Conservation (phyloP, 2,797 vertebrate species). For the Phyllotis vaccarum region DNA sequence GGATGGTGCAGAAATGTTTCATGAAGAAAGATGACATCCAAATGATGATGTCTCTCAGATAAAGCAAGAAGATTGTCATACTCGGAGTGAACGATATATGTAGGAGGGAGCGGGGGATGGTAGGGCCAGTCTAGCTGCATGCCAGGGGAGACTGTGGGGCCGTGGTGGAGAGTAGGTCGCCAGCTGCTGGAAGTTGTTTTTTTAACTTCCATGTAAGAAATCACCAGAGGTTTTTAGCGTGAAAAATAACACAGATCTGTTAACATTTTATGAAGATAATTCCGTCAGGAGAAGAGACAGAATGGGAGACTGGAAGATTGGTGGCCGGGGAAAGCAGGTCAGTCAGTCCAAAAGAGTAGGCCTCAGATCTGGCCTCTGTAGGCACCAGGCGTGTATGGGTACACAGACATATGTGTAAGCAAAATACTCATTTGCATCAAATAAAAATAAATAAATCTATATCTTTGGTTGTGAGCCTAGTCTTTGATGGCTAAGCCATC, state of each 20-base stretch:
- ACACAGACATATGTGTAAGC: neutral
- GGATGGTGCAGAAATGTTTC: neutral
- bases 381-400: neutral
- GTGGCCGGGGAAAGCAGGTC: neutral
- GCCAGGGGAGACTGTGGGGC: neutral
- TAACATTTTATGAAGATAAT: constrained; percentile 21
- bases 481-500: too few relatives aligned
- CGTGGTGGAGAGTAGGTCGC: neutral
- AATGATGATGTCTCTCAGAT: neutral
- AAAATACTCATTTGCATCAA: neutral
- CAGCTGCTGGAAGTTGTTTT: neutral
- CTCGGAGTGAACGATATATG: too few relatives aligned
- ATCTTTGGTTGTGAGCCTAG: too few relatives aligned
- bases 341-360: too few relatives aligned
- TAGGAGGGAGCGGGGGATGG: neutral
- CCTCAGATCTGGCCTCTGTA: neutral
- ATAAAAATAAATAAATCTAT: neutral
- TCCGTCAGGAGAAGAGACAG: neutral
- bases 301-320: neutral
- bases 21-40: neutral
- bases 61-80: neutral
- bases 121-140: neutral
- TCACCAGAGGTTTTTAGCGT: neutral
- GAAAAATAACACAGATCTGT: neutral
- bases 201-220: neutral